These are phyloP conservation scores for Oncorhynchus mykiss DNA, from an alignment of 2,113 vertebrate species.

Conservation along the genomic window DNA sequence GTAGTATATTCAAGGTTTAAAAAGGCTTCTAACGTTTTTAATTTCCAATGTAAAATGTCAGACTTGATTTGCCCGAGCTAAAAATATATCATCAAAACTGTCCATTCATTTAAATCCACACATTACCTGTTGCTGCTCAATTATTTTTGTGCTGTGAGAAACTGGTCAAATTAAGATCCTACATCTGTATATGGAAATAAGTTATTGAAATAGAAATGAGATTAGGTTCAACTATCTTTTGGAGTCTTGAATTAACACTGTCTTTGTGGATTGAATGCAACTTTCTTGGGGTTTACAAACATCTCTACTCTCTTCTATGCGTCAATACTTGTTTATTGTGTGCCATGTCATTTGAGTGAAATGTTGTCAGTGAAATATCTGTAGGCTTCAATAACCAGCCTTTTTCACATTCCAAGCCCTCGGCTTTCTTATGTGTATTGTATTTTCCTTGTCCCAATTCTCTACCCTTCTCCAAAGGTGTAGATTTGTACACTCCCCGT, in stretches of 20 bases:
- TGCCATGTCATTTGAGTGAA: constrained; percentile 3
- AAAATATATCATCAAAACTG: no score
- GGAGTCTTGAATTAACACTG: constrained; percentile 14
- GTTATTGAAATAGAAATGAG: constrained; percentile 41
- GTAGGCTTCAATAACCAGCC: no score
- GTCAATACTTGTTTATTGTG: neutral
- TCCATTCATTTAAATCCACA: no score
- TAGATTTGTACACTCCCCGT: no score
- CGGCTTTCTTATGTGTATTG: no score
- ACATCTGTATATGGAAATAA: constrained; percentile 22
- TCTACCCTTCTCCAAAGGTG: neutral
- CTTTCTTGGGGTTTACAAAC: neutral
- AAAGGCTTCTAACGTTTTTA: no score
- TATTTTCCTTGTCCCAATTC: neutral
- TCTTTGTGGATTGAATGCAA: neutral
- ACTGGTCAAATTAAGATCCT: neutral
- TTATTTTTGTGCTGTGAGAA: neutral
- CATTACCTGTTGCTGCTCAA: no score
- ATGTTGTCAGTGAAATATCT: no score
- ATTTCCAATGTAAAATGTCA: no score
- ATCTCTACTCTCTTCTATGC: no score
- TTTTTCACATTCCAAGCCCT: neutral
- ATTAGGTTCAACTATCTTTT: neutral
- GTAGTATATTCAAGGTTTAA: no score
- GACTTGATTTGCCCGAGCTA: no score